phyloP scores from a whole-genome alignment of 1,140 invertebrate species.

The Procambarus virginalis region DNA sequence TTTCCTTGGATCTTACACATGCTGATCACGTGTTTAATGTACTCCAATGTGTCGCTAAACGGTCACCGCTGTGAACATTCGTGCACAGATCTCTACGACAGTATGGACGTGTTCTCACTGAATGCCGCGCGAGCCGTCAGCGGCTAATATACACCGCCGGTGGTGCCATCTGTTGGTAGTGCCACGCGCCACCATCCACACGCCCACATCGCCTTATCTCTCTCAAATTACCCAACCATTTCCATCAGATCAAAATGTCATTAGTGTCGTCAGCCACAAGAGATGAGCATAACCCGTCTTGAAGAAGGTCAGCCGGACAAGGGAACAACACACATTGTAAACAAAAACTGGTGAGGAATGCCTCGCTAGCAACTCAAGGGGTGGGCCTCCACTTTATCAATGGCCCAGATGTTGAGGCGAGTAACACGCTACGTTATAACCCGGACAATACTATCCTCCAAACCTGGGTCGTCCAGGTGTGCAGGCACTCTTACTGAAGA shows the following conservation, averaged over 20 bases:
- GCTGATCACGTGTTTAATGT: constrained; percentile 65
- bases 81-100: background rate
- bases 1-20: constrained; percentile 64
- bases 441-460: background rate
- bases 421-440: constrained; percentile 1
- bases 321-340: background rate
- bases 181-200: background rate
- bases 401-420: constrained; percentile 15
- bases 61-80: background rate
- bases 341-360: background rate
- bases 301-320: background rate
- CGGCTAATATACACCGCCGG: constrained; percentile 2
- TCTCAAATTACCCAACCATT: background rate
- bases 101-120: constrained; percentile 22
- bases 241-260: background rate
- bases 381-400: constrained; percentile 16
- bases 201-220: background rate
- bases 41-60: constrained; percentile 59
- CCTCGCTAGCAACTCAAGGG: background rate
- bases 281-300: background rate
- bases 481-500: no score
- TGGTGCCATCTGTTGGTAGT: constrained; percentile 39
- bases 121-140: constrained; percentile 12
- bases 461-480: background rate
- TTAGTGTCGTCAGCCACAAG: background rate